Evolutionary conservation across 1,140 invertebrate genomes (phyloP), one percentile per base, ranked within the genome.

Genomic region (Pseudomyrmex gracilis): DNA sequence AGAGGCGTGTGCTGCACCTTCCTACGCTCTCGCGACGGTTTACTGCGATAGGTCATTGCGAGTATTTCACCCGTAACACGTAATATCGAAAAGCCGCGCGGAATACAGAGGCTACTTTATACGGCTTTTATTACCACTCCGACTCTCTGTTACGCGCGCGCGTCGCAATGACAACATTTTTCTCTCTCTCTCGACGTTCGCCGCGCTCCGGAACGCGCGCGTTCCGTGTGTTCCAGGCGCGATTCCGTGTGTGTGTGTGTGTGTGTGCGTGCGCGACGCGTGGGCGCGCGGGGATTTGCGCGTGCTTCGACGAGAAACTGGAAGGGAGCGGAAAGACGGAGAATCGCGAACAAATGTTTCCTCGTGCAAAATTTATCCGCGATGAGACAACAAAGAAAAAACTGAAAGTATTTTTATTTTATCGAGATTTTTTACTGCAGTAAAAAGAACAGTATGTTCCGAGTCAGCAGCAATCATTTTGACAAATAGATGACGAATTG

Each of bases 231-330:
- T n/a, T n/a, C n/a, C 34, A 34, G 5, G 5, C 1, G n/a, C 34
- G 34, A 34, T 7, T 34, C 34, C n/a, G 5, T 34, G 34, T 34
- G 24, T 17, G 71, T 51, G 71, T 45, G 24, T n/a, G n/a, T n/a
- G 5, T 34, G 34, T 34, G 24, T 17, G 71, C 58, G 71, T 45
- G 24, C 73, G 47, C n/a, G n/a, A 43, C 22, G 73, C 73, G 76
- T 80, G 66, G 76, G 76, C 43, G 76, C 71, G 76, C 43, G 76
- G 58, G 34, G 5, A 80, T 80, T 80, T 80, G 76, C 76, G 76
- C 53, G 66, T 80, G 76, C 53, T 34, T 12, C 51, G 55, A 53
- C 57, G 8, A 63, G 34, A 43, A 34, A 34, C 34, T n/a, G 9
- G 34, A 61, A 53, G 73, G 2, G 4, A 34, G 13, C 9, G 53